Evolutionary conservation across 2,888 invertebrate species (phyloP), one percentile per base, ranked within the genome.

Genomic region (Lymantria monacha): DNA sequence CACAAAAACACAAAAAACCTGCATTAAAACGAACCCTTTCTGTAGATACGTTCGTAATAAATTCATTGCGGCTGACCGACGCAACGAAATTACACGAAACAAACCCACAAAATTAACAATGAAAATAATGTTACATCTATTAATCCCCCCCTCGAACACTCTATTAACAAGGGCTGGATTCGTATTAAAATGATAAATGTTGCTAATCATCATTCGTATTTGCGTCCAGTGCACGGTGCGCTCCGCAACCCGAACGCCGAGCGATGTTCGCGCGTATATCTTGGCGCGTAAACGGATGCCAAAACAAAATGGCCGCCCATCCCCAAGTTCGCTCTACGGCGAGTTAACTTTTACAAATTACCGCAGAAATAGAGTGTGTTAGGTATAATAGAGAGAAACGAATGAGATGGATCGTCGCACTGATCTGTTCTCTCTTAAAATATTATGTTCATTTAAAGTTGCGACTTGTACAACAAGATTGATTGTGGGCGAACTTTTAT

Each of bases 101-200:
- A 71, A 83, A 78, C 80, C 84, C 85, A 74, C 85, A 84, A 84
- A 85, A 85, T 87, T 84, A 82, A 80, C 85, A 84, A 80, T 82
- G 84, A 85, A 87, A 87, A 86, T 86, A 87, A 86, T 84, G 80
- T 81, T 76, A 81, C 76, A 72, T 80, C 83, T 87, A 87, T 88
- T 88, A 85, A 88, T 88, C 81, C 86, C 81, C 86, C 83, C 84
- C 74, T 10, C 22, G 72, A 80, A 76, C 85, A 85, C 74, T 74
- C 79, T 81, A 85, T 85, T 87, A 88, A 87, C 86, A 81, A 77
- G 81, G 86, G 87, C 79, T 80, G 75, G 74, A 70, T 72, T 79
- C 86, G 82, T 87, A 88, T 89, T 88, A 88, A 88, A 89, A 88
- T 89, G 88, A 89, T 87, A 88, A 87, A 89, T 87, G 81, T 77